Conservation (phyloP, 92 coral and sea anemone species). For the Nematostella vectensis region DNA sequence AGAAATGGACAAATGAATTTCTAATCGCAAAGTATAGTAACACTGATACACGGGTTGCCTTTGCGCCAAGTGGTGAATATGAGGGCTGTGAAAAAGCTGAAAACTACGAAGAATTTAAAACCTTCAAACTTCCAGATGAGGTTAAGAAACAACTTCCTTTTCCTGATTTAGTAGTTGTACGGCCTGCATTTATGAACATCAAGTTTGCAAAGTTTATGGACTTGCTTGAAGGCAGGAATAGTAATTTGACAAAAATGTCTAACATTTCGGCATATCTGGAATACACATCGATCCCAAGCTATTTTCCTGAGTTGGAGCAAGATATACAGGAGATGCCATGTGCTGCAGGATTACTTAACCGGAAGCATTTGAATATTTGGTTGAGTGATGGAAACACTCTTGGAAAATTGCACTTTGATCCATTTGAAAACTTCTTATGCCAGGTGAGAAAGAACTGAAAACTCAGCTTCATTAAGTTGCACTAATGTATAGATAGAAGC, state of each 20-base stretch:
- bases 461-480: neutral
- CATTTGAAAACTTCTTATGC: slow-evolving; percentile 77
- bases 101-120: slow-evolving; percentile 48
- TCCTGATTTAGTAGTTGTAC: slow-evolving; percentile 75
- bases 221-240: slow-evolving; percentile 27
- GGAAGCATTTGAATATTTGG: slow-evolving; percentile 79
- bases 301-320: slow-evolving; percentile 57
- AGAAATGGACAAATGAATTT: slow-evolving; percentile 69
- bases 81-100: slow-evolving; percentile 77
- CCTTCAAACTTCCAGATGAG: slow-evolving; percentile 47
- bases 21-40: slow-evolving; percentile 48
- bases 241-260: neutral
- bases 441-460: slow-evolving; percentile 39
- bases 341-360: slow-evolving; percentile 33
- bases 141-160: slow-evolving; percentile 59
- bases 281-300: slow-evolving; percentile 68
- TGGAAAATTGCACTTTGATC: slow-evolving; percentile 87
- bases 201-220: slow-evolving; percentile 58
- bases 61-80: slow-evolving; percentile 75
- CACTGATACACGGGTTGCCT: slow-evolving; percentile 58
- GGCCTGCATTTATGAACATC: slow-evolving; percentile 71
- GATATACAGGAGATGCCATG: slow-evolving; percentile 66
- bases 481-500: neutral
- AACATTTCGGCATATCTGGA: slow-evolving; percentile 68
- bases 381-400: slow-evolving; percentile 81